phyloP scores from a whole-genome alignment of 1,140 invertebrate genomes.

The Ladona fulva region DNA sequence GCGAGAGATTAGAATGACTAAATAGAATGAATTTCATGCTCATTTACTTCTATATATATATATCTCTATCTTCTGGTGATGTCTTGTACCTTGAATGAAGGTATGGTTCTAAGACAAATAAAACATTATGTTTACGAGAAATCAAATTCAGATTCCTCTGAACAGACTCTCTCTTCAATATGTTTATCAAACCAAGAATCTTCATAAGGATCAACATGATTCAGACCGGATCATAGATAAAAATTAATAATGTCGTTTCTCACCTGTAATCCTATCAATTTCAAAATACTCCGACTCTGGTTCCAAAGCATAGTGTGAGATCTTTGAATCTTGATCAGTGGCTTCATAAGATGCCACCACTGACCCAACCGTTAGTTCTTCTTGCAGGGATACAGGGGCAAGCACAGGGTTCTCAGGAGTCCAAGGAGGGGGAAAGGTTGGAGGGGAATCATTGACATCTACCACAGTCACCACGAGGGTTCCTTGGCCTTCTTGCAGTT shows the following conservation, averaged over 20 bases:
- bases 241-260: neutral
- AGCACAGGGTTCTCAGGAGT: slow-evolving; percentile 58
- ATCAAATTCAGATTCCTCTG: no score
- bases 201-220: no score
- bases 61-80: no score
- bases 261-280: slow-evolving; percentile 44
- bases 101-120: no score
- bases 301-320: slow-evolving; percentile 62
- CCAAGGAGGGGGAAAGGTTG: slow-evolving; percentile 60
- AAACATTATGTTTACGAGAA: no score
- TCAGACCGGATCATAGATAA: no score
- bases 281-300: slow-evolving; percentile 64
- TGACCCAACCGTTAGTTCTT: slow-evolving; percentile 74
- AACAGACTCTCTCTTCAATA: no score
- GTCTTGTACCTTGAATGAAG: no score
- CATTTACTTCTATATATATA: no score
- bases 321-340: slow-evolving; percentile 72
- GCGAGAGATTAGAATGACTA: no score
- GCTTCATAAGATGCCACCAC: slow-evolving; percentile 71
- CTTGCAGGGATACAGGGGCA: slow-evolving; percentile 54
- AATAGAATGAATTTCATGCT: no score
- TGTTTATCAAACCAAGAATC: no score
- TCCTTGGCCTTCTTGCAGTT: slow-evolving; percentile 68
- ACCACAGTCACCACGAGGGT: slow-evolving; percentile 76
- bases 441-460: slow-evolving; percentile 61